These are phyloP conservation scores for Athetis lepigone DNA, from an alignment of 2,888 invertebrate genomes.

Conservation along the genomic window DNA sequence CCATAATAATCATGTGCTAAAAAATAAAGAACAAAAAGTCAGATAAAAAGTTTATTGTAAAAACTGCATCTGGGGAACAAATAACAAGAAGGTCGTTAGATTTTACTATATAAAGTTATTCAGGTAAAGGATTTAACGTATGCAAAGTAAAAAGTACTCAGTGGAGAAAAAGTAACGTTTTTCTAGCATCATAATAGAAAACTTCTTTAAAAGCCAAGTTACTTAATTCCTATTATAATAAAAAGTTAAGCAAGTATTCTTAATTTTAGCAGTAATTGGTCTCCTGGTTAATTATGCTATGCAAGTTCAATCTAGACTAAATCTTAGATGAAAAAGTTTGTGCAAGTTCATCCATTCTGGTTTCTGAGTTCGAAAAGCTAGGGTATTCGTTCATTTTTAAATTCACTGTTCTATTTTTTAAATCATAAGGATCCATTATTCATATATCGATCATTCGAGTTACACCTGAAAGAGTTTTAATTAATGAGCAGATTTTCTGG, in stretches of 20 bases:
- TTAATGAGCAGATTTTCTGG: too few species aligned
- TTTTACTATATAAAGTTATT: constrained; percentile 9
- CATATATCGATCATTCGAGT: too few species aligned
- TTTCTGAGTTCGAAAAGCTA: not conserved
- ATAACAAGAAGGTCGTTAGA: not conserved
- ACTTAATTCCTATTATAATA: constrained; percentile 3
- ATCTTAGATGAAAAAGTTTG: constrained; percentile 9
- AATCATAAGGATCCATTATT: too few species aligned
- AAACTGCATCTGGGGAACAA: constrained; percentile 5
- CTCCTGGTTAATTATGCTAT: constrained; percentile 4
- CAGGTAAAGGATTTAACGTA: not conserved
- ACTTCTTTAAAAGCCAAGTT: constrained; percentile 8
- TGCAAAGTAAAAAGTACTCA: constrained; percentile 6
- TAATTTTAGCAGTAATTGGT: constrained; percentile 31
- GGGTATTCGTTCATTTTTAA: too few species aligned
- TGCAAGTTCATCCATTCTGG: not conserved
- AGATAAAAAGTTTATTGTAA: not conserved
- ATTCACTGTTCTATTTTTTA: too few species aligned
- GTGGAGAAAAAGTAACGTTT: not conserved
- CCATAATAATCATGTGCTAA: too few species aligned
- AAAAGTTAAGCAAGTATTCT: constrained; percentile 23
- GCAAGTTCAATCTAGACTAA: not conserved
- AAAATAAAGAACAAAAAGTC: not conserved
- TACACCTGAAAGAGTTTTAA: too few species aligned
- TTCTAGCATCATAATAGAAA: not conserved